Conservation (phyloP, 2,797 vertebrate species). For the Odontamblyopus lacepedii region DNA sequence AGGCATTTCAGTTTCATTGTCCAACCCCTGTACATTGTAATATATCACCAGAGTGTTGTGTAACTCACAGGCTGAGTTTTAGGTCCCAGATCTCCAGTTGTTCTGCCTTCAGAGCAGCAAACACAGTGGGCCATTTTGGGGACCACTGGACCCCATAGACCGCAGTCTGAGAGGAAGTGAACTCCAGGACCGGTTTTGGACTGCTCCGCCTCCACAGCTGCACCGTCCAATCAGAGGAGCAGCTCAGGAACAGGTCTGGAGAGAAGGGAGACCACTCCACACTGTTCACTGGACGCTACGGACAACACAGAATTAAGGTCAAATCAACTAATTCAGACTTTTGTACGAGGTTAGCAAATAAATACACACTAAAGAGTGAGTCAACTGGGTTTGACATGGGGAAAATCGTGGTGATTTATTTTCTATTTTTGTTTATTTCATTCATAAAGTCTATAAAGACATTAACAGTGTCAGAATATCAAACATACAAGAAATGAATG, state of each 20-base stretch:
- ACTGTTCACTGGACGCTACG: constrained; percentile 84
- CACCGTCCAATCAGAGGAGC: constrained; percentile 88
- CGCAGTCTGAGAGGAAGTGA: constrained; percentile 67
- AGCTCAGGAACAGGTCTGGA: constrained; percentile 86
- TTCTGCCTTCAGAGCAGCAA: constrained; percentile 77
- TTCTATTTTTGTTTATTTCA: too few relatives aligned
- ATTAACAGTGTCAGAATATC: too few relatives aligned
- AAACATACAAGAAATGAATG: too few relatives aligned
- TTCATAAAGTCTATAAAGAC: too few relatives aligned
- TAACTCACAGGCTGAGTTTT: constrained; percentile 80
- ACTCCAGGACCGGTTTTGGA: constrained; percentile 70
- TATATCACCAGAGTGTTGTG: neutral
- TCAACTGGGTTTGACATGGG: too few relatives aligned
- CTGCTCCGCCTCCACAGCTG: constrained; percentile 83
- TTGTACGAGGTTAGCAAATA: too few relatives aligned
- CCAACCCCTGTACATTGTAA: neutral
- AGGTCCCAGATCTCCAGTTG: constrained; percentile 90
- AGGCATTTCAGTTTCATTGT: too few relatives aligned
- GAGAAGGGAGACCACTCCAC: constrained; percentile 85
- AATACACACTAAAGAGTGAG: too few relatives aligned
- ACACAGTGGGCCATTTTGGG: constrained; percentile 78
- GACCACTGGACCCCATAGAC: constrained; percentile 84
- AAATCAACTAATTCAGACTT: too few relatives aligned
- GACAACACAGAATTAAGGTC: neutral
- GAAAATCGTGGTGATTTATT: too few relatives aligned